phyloP scores from a whole-genome alignment of 2,113 vertebrate genomes.

The Ptilonorhynchus violaceus region DNA sequence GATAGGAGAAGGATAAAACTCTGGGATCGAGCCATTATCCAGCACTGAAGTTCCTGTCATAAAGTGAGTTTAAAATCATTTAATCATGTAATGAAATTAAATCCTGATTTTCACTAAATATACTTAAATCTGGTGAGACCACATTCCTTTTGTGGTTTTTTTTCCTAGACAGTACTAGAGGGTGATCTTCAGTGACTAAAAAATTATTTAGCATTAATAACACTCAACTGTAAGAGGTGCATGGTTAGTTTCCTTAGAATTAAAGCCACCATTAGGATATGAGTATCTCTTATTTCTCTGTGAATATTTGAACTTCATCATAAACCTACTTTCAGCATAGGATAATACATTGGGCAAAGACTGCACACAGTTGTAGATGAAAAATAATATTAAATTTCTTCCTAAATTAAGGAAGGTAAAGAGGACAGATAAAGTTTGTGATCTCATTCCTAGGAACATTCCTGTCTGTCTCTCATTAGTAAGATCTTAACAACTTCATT shows the following conservation, averaged over 20 bases:
- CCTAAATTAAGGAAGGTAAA: neutral
- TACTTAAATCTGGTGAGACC: neutral
- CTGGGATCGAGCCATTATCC: neutral
- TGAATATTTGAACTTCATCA: neutral
- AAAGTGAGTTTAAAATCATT: conserved; percentile 6
- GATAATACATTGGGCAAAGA: neutral
- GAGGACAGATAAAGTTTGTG: neutral
- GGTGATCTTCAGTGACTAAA: neutral
- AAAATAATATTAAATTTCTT: conserved; percentile 13
- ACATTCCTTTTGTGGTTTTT: neutral
- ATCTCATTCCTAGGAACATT: neutral
- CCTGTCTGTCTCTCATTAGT: neutral
- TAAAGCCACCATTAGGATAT: neutral
- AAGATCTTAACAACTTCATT: neutral
- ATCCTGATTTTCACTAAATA: conserved; percentile 21
- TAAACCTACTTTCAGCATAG: neutral
- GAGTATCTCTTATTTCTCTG: neutral
- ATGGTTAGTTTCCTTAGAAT: neutral
- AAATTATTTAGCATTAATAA: neutral
- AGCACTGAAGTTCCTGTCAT: conserved; percentile 32
- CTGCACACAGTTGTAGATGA: neutral
- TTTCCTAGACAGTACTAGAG: neutral
- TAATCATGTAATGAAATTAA: conserved; percentile 22
- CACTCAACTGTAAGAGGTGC: neutral
- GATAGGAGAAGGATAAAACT: conserved; percentile 34